Evolutionary conservation across 2,797 vertebrate species (phyloP), one percentile per base, ranked within the genome.

Genomic region (Platalea minor): DNA sequence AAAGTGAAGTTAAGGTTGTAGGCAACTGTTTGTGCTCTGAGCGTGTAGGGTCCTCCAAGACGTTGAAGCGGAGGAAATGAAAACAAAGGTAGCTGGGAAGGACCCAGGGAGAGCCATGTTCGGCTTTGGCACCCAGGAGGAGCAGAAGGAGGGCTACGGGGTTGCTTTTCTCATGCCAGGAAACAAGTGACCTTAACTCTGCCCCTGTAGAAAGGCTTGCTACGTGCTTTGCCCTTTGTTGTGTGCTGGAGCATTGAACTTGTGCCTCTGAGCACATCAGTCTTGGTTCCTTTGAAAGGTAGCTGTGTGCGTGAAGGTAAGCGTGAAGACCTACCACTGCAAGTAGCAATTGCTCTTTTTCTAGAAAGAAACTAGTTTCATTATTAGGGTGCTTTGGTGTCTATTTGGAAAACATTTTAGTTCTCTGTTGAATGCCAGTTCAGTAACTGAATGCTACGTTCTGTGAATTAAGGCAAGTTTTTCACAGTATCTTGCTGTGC

Each of bases 141-240:
- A 78, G 79, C 67, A 82, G 69, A 39, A 89, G 41, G 61, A 94
- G 68, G 17, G 26, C 33, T 61, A 14, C 4, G 2, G 35, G 11
- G 35, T 80, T 94, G 64, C 43, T 89, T 89, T 94, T 89, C 59
- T 96, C 17, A 15, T 79, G 43, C 73, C 2, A 3, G 37, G 61
- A 89, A 93, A 56, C 63, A 79, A 88, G 63, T 63, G 79, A 92
- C 82, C 82, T 93, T 94, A 91, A 92, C 93, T 96, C 85, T 97
- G 81, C 76, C 87, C 72, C 86, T 85, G 53, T 37, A 53, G 59
- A 86, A 91, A 31, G 60, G 37, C 41, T 85, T 79, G 43, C 37
- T 85, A 1, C 1, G 0, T 48, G 43, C 53, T 59, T 76, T 76
- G 64, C 45, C n/a, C 26, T 67, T 77, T 25, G 26, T 45, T 56